Conservation (phyloP, 2,113 vertebrate genomes). For the Tupaia chinensis region DNA sequence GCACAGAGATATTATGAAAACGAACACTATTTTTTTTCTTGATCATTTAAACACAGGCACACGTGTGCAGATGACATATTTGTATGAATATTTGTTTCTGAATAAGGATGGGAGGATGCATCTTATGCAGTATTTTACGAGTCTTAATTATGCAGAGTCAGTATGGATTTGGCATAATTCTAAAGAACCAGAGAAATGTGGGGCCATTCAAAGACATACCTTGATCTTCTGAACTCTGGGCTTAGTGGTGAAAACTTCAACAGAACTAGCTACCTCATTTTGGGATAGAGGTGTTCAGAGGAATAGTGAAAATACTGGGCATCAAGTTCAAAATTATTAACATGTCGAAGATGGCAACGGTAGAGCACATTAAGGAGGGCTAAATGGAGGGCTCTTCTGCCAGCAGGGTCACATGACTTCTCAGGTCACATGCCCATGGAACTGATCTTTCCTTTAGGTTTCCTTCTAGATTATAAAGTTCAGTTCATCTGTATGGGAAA, state of each 20-base stretch:
- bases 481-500: neutral
- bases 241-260: neutral
- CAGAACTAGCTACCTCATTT: neutral
- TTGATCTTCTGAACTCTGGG: neutral
- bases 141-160: neutral
- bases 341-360: neutral
- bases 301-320: neutral
- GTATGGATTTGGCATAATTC: neutral
- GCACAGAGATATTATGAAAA: neutral
- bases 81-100: neutral
- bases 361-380: neutral
- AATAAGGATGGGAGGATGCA: neutral
- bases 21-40: neutral
- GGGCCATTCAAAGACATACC: neutral
- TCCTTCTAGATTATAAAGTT: neutral
- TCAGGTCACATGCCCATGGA: neutral
- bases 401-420: neutral
- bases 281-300: fast-evolving
- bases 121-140: neutral
- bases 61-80: neutral
- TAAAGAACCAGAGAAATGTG: neutral
- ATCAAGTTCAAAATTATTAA: neutral
- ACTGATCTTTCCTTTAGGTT: neutral
- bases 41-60: neutral
- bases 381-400: neutral